These are phyloP conservation scores for Silurus glanis DNA, from an alignment of 2,113 vertebrate genomes.

Conservation along the genomic window DNA sequence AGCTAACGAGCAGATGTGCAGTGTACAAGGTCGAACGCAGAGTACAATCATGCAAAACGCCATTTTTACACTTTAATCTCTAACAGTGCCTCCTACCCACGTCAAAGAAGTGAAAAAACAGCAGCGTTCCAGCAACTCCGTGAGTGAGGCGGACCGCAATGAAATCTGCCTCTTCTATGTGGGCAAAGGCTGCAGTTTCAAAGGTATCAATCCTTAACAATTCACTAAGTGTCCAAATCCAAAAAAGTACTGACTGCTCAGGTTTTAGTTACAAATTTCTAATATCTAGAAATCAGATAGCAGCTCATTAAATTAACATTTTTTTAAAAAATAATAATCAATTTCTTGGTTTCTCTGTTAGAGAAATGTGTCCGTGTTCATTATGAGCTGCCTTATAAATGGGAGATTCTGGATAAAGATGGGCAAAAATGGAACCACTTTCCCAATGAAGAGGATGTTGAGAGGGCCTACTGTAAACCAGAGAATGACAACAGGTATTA, in stretches of 20 bases:
- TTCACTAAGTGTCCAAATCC: background rate
- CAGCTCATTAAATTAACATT: background rate
- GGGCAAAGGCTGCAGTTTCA: conserved; percentile 78
- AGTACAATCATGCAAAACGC: background rate
- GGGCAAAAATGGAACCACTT: conserved; percentile 75
- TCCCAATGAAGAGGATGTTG: conserved; percentile 76
- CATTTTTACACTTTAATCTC: background rate
- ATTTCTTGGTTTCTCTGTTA: conserved; percentile 52
- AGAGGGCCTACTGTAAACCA: conserved; percentile 84
- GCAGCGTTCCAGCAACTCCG: conserved; percentile 19
- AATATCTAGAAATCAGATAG: background rate
- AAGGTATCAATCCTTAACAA: conserved; percentile 71
- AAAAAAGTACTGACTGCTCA: background rate
- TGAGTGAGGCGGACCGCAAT: conserved; percentile 65
- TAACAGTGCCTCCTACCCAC: conserved; percentile 28
- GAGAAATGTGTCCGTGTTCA: conserved; percentile 81
- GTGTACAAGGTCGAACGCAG: background rate
- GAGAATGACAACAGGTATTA: conserved; percentile 57
- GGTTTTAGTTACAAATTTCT: background rate
- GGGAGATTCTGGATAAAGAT: conserved; percentile 74
- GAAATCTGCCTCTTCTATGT: conserved; percentile 88
- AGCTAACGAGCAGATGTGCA: background rate
- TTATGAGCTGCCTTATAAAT: conserved; percentile 84
- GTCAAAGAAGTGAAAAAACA: background rate
- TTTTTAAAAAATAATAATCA: background rate